Conservation (phyloP, 2,113 vertebrate genomes). For the Neotragus moschatus region DNA sequence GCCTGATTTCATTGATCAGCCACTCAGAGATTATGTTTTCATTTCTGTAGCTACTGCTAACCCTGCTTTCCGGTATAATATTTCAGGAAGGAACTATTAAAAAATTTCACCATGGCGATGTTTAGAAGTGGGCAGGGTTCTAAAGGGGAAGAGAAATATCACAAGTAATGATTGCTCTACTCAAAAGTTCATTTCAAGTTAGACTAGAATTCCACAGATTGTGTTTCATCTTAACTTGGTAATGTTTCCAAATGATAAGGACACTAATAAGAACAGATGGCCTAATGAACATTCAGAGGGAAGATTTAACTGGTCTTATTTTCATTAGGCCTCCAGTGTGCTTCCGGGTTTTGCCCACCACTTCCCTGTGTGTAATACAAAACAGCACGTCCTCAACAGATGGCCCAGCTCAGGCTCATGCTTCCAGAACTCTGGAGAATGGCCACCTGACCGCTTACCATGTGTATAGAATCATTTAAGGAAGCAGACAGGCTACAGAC, state of each 20-base stretch:
- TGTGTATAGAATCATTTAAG: conserved; percentile 42
- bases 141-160: conserved; percentile 14
- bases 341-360: conserved; percentile 49
- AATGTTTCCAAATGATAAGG: conserved; percentile 57
- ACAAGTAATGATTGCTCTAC: neutral
- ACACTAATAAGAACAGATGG: conserved; percentile 61
- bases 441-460: conserved; percentile 47
- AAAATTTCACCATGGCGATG: conserved; percentile 40
- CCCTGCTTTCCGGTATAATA: conserved; percentile 51
- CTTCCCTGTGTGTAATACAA: conserved; percentile 31
- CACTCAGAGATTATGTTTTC: conserved; percentile 48
- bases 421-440: conserved; percentile 50
- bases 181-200: conserved; percentile 58
- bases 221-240: conserved; percentile 49
- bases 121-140: conserved; percentile 23
- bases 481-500: neutral
- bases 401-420: conserved; percentile 26
- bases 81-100: conserved; percentile 56
- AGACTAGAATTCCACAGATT: conserved; percentile 34
- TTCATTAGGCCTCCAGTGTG: conserved; percentile 45
- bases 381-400: conserved; percentile 46
- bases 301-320: conserved; percentile 48
- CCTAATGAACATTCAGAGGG: conserved; percentile 59
- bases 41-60: conserved; percentile 58
- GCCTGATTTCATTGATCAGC: conserved; percentile 57